These are phyloP conservation scores for Sander lucioperca DNA, from an alignment of 2,113 vertebrate genomes.

Conservation along the genomic window DNA sequence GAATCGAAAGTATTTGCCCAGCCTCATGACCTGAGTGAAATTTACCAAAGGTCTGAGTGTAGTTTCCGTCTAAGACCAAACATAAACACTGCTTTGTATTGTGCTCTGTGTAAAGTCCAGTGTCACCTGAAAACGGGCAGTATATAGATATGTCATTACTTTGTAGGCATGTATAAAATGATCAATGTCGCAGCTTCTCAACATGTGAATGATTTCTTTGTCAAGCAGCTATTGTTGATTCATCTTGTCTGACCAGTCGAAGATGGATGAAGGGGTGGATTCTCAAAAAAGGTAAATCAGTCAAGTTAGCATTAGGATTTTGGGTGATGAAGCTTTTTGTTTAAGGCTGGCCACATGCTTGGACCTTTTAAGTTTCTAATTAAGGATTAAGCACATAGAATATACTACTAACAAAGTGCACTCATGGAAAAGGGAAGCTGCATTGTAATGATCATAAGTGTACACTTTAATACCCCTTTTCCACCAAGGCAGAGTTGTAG, in stretches of 20 bases:
- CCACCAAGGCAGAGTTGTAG: too few relatives aligned
- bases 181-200: background rate
- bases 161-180: background rate
- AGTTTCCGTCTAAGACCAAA: background rate
- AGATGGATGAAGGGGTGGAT: slow-evolving; percentile 66
- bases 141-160: background rate
- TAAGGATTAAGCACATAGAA: background rate
- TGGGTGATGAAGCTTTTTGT: background rate
- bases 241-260: slow-evolving; percentile 46
- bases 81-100: background rate
- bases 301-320: background rate
- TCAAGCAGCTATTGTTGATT: slow-evolving; percentile 18
- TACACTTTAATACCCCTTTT: too few relatives aligned
- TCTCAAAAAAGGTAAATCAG: slow-evolving; percentile 66
- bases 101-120: background rate
- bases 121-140: background rate
- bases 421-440: background rate
- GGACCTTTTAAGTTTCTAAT: background rate
- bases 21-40: background rate
- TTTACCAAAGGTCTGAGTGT: background rate
- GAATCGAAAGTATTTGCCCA: background rate
- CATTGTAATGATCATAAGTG: background rate
- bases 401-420: background rate
- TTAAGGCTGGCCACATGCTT: background rate
- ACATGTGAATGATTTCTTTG: background rate